Conservation (phyloP, 2,797 vertebrate species). For the Leptodactylus fallax region DNA sequence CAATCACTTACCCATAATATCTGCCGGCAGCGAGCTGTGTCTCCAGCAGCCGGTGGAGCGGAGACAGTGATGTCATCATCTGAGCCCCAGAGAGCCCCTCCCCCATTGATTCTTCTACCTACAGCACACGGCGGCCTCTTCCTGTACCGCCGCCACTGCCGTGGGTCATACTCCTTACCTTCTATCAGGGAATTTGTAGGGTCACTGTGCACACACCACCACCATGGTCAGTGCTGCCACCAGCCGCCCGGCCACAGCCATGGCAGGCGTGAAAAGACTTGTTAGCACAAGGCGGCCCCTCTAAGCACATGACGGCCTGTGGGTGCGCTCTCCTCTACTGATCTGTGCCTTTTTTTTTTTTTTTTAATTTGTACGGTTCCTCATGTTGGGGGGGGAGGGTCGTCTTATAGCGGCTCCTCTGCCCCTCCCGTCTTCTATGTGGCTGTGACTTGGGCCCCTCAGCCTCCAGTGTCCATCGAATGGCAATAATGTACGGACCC, state of each 20-base stretch:
- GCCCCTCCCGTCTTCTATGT: background rate
- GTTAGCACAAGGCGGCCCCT: background rate
- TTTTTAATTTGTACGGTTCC: too few relatives aligned
- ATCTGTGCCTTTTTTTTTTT: constrained; percentile 26
- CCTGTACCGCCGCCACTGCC: background rate
- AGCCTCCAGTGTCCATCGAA: background rate
- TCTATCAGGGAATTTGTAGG: constrained; percentile 19
- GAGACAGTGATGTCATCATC: constrained; percentile 76
- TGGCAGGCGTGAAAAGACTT: too few relatives aligned
- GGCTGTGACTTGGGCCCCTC: background rate
- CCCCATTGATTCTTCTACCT: background rate
- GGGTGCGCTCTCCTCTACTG: background rate
- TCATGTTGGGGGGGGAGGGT: background rate
- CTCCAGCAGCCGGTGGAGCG: constrained; percentile 96
- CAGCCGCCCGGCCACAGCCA: too few relatives aligned
- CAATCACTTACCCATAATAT: constrained; percentile 97
- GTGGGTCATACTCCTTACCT: background rate
- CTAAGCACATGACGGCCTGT: background rate
- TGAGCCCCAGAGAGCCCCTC: background rate
- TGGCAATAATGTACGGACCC: background rate
- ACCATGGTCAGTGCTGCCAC: too few relatives aligned
- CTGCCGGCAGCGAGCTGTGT: constrained; percentile 73
- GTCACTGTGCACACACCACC: background rate
- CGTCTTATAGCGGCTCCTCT: too few relatives aligned
- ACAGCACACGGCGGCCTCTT: background rate